These are phyloP conservation scores for Caenorhabditis auriculariae DNA, from an alignment of 2,888 invertebrate genomes.

Conservation along the genomic window DNA sequence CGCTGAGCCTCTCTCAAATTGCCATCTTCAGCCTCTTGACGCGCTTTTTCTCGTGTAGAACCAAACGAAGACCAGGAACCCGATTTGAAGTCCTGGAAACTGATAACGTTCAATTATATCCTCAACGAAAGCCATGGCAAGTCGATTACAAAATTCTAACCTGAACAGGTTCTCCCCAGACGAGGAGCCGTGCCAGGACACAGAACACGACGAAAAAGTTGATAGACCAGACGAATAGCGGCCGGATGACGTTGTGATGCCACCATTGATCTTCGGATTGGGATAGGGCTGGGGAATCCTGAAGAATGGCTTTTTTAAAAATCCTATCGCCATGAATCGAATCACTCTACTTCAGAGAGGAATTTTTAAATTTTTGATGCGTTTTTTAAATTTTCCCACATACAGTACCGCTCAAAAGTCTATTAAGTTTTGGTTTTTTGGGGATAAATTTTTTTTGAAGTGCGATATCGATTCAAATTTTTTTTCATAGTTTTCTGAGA, in stretches of 20 bases:
- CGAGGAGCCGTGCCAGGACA: conserved; percentile 32
- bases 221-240: conserved; percentile 27
- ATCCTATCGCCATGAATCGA: no score
- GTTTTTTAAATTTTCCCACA: no score
- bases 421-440: no score
- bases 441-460: no score
- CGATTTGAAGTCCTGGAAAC: conserved; percentile 40
- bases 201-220: conserved; percentile 40
- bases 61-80: conserved; percentile 51
- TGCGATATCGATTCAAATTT: no score
- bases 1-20: conserved; percentile 58
- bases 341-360: no score
- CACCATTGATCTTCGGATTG: conserved; percentile 24
- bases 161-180: conserved; percentile 44
- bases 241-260: conserved; percentile 23
- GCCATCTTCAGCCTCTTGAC: conserved; percentile 35
- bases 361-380: no score
- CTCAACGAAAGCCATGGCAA: not conserved
- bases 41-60: conserved; percentile 42
- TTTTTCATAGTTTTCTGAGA: no score
- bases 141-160: not conserved
- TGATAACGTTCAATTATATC: not conserved
- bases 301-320: no score
- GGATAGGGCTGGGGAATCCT: conserved; percentile 11
- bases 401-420: no score